Conservation (phyloP, 2,888 invertebrate genomes). For the Schizaphis graminum region DNA sequence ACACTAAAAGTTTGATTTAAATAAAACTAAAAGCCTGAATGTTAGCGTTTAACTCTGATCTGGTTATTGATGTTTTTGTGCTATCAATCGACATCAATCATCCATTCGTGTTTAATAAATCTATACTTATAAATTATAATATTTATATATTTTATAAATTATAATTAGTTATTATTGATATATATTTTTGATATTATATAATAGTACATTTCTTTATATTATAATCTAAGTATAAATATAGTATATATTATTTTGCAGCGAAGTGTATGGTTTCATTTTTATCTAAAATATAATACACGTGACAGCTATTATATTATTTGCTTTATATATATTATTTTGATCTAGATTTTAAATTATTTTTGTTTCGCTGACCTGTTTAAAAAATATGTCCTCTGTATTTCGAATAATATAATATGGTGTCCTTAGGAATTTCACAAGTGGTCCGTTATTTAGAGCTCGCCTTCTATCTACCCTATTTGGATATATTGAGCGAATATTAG, state of each 20-base stretch:
- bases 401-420: slow-evolving; percentile 14
- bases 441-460: slow-evolving; percentile 8
- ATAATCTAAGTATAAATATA: not conserved
- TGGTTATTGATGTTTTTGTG: not conserved
- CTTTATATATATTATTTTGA: not conserved
- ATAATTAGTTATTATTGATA: not conserved
- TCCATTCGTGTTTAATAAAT: not conserved
- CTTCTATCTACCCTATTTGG: not conserved
- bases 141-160: not conserved
- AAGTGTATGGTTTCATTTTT: not conserved
- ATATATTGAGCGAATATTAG: not conserved
- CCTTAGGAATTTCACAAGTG: slow-evolving; percentile 38
- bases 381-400: not conserved
- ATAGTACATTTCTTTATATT: not conserved
- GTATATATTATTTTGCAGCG: not conserved
- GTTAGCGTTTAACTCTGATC: not conserved
- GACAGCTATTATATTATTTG: not conserved
- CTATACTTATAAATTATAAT: not conserved
- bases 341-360: not conserved
- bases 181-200: not conserved
- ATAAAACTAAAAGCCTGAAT: not conserved
- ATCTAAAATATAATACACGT: not conserved
- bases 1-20: not conserved
- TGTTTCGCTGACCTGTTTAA: not conserved
- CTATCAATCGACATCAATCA: not conserved